phyloP scores from a whole-genome alignment of 2,113 vertebrate genomes.

The Bagarius yarrelli region DNA sequence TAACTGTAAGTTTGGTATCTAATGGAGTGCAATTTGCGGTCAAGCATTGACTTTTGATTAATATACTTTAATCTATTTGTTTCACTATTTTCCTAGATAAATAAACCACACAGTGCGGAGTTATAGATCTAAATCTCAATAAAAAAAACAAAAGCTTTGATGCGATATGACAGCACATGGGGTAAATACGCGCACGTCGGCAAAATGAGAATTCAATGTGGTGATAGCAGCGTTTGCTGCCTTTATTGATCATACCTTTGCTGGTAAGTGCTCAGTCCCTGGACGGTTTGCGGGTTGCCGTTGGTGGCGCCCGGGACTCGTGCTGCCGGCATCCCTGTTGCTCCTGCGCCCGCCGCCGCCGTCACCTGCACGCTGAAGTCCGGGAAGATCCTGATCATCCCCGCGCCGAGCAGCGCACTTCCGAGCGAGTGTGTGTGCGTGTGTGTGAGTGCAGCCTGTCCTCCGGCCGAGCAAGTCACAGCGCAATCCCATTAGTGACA shows the following conservation, averaged over 20 bases:
- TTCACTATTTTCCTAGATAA: not conserved
- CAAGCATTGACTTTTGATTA: not conserved
- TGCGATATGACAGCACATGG: not conserved
- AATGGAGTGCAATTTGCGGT: conserved; percentile 15
- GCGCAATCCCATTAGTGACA: conserved; percentile 81
- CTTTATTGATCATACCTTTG: conserved; percentile 83
- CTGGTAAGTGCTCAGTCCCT: conserved; percentile 91
- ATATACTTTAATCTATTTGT: not conserved
- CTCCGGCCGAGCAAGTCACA: conserved; percentile 77
- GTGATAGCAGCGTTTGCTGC: not conserved
- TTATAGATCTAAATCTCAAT: not conserved
- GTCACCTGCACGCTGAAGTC: conserved; percentile 99
- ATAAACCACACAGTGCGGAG: not conserved
- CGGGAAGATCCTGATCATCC: conserved; percentile 98
- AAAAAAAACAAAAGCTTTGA: not conserved
- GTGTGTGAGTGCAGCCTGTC: conserved; percentile 64
- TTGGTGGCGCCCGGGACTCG: conserved; percentile 84
- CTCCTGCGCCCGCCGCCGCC: conserved; percentile 84
- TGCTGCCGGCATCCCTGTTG: conserved; percentile 84
- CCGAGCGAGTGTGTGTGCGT: conserved; percentile 64
- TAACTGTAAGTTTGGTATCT: not conserved
- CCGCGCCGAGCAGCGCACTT: conserved; percentile 65
- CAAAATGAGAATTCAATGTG: not conserved
- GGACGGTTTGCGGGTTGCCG: conserved; percentile 89
- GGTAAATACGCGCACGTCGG: not conserved